Base-by-base conservation (phyloP, 2,888 invertebrate genomes). In the Sclerodermus sp. region DNA sequence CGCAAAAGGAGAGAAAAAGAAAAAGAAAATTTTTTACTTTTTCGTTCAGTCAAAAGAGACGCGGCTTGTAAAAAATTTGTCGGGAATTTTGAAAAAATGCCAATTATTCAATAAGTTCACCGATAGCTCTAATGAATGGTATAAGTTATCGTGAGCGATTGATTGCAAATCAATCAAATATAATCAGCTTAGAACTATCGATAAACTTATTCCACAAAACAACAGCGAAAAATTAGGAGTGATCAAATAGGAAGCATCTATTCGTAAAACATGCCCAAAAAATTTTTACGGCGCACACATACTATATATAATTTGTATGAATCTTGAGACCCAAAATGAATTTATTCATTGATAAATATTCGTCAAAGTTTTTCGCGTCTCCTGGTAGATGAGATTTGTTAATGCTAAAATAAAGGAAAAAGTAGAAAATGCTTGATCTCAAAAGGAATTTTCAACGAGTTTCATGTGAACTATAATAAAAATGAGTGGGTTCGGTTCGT, bases 181-280 rank as follows among this genome's bases (percentile, higher is more conserved):
- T n/a, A n/a, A n/a, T n/a, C n/a, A n/a, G n/a, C 8, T 23, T 23
- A 8, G 23, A 23, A 23, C 8, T 8, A 23, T 23, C 23, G 23
- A 5, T 23, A 8, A 23, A 23, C 8, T 23, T 8, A 23, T 23
- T 23, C 23, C 23, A 55, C 52, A 39, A 42, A 57, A 40, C 49
- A 34, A 50, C 31, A 38, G 30, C 13, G 41, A 51, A 47, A 42
- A 51, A 42, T 32, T 12, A 47, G 32, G 13, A 45, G 47, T 23
- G 34, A 60, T 53, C 47, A 47, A 56, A 59, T 65, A 61, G 73
- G 70, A 76, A 77, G 73, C 77, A 71, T 71, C 75, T 76, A 76
- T 51, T 71, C 64, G 69, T 66, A 71, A 75, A 73, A 70, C 77
- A 77, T 77, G 76, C 76, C 74, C 72, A 76, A 76, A 76, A 76